Evolutionary conservation across 1,140 invertebrate species (phyloP), one percentile per base, ranked within the genome.

Genomic region (Melanaphis sacchari): DNA sequence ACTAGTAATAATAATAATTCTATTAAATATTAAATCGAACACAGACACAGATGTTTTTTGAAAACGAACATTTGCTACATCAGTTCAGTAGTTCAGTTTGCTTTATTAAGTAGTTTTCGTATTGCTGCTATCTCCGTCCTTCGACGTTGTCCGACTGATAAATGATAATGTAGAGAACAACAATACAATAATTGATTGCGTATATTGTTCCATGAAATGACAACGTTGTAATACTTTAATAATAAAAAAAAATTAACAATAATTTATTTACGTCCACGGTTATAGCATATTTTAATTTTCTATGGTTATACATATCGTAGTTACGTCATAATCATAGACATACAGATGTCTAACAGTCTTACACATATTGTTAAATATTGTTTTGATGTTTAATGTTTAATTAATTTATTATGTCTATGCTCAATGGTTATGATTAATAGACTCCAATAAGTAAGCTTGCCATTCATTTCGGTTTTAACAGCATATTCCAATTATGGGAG

Each of bases 201-300:
- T 31, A 36, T 38, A 91, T 82, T 91, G 18, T 81, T 91, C 90
- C 90, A 91, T 91, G 90, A 91, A 76, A 91, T 11, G 41, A 81
- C 90, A 91, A 91, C 90, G 66, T 82, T 81, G 90, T 36, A 91
- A 81, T 59, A 31, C 31, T 11, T 31, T 90, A 49, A 36, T 31
- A 76, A n/a, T 22, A 82, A 82, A 81, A 85, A 85, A 82, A 82
- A 38, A 2, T 38, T 11, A 26, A 43, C 3, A 85, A 85, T 43
- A 85, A 59, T 59, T 15, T 59, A 59, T 26, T 59, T 59, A 59
- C 26, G 54, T 31, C 24, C 1, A 3, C 15, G 46, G 46, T 49
- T 49, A 49, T 15, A 43, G 43, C 11, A 6, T 1, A 9, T 43
- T n/a, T n/a, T n/a, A n/a, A n/a, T n/a, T n/a, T n/a, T n/a, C n/a